phyloP scores from a whole-genome alignment of 2,797 vertebrate genomes.

The Urocyon cinereoargenteus region DNA sequence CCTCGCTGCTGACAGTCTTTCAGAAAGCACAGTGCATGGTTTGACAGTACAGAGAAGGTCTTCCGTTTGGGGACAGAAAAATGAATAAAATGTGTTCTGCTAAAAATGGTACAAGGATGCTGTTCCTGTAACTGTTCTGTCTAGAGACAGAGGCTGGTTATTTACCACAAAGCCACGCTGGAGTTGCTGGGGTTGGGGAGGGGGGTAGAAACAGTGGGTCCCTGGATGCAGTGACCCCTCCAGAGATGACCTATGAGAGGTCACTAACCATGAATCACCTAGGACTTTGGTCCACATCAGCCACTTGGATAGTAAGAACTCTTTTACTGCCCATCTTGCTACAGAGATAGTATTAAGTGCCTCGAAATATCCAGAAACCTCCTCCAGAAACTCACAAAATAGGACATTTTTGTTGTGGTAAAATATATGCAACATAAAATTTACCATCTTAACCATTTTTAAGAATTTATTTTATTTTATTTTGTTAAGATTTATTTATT shows the following conservation, averaged over 20 bases:
- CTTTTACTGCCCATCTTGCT: background rate
- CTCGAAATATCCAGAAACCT: background rate
- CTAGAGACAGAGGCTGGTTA: background rate
- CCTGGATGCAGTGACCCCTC: background rate
- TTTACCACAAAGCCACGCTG: background rate
- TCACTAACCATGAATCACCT: background rate
- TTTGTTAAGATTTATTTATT: background rate
- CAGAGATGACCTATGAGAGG: background rate
- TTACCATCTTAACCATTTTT: background rate
- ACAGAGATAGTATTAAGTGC: background rate
- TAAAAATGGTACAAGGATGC: constrained; percentile 54
- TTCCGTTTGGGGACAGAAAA: background rate
- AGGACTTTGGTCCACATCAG: background rate
- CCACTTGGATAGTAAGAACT: background rate
- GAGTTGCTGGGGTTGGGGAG: background rate
- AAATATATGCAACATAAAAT: background rate
- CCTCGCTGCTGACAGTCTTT: constrained; percentile 2
- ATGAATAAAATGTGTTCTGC: constrained; percentile 3
- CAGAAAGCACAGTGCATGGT: background rate
- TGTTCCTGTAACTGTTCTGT: background rate
- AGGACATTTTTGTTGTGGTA: background rate
- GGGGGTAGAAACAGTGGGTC: background rate
- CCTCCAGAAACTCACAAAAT: background rate
- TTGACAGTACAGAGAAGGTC: constrained; percentile 6
- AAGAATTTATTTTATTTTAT: background rate